Evolutionary conservation across 1,140 invertebrate species (phyloP).

Genomic region (Leptinotarsa lineolata): DNA sequence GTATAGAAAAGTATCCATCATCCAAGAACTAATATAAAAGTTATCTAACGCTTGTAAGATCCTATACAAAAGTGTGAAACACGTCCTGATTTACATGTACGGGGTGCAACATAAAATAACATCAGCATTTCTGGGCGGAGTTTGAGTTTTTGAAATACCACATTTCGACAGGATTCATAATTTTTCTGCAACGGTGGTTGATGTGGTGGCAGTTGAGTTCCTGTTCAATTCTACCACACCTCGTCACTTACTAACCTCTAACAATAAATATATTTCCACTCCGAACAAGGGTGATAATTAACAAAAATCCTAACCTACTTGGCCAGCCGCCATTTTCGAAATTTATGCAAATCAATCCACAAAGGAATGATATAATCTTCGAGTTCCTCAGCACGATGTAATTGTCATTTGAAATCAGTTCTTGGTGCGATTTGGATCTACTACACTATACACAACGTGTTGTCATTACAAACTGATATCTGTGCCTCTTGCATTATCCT

Average conservation of each 20-base stretch:
- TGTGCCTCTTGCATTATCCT: constrained; percentile 90
- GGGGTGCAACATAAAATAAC: background rate
- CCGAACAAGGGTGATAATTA: background rate
- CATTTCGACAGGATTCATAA: too few relatives aligned
- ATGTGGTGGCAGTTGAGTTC: too few relatives aligned
- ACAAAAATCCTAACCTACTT: background rate
- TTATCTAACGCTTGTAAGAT: background rate
- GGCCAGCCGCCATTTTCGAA: constrained; percentile 29
- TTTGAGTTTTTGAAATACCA: too few relatives aligned
- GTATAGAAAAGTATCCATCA: constrained; percentile 8
- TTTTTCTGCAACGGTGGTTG: too few relatives aligned
- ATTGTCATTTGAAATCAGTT: background rate
- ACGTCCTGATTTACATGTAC: background rate
- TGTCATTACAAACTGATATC: constrained; percentile 66
- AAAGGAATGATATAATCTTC: too few relatives aligned
- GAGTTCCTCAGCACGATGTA: too few relatives aligned
- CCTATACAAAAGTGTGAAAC: background rate
- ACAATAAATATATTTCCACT: background rate
- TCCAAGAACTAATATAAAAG: constrained; percentile 3
- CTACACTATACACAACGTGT: constrained; percentile 59
- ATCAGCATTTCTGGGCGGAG: too few relatives aligned
- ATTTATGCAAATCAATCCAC: background rate
- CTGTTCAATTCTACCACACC: background rate
- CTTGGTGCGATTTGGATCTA: background rate
- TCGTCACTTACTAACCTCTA: background rate